These are phyloP conservation scores for Patagioenas fasciata DNA, from an alignment of 2,113 vertebrate species.

Conservation along the genomic window DNA sequence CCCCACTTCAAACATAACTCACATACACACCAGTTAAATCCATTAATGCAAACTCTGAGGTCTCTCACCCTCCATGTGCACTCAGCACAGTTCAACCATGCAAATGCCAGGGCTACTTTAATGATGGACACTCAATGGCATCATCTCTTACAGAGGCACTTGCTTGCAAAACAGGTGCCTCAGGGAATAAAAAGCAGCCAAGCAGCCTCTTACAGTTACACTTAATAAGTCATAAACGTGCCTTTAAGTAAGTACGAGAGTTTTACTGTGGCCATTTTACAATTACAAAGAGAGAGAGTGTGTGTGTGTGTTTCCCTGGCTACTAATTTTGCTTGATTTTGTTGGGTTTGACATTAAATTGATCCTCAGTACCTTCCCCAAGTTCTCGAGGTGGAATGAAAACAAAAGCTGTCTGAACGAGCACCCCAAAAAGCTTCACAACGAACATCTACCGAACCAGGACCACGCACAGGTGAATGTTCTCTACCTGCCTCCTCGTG, in stretches of 20 bases:
- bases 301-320: too few species aligned
- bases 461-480: accelerated
- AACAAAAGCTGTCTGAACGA: accelerated
- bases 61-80: accelerated
- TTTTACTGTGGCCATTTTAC: accelerated
- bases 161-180: accelerated
- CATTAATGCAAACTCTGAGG: accelerated
- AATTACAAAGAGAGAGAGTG: accelerated
- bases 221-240: accelerated
- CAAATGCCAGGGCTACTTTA: background rate
- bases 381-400: accelerated
- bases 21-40: accelerated
- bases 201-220: background rate
- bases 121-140: accelerated
- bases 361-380: background rate
- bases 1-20: background rate
- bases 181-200: background rate
- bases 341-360: background rate
- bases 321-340: background rate
- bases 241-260: background rate
- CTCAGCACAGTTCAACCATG: accelerated
- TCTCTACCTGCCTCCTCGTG: background rate
- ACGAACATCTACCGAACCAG: accelerated
- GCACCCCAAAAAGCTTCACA: background rate
- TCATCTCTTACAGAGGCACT: too few species aligned